Evolutionary conservation across 2,113 vertebrate species (phyloP), one percentile per base, ranked within the genome.

Genomic region (Podiceps cristatus): DNA sequence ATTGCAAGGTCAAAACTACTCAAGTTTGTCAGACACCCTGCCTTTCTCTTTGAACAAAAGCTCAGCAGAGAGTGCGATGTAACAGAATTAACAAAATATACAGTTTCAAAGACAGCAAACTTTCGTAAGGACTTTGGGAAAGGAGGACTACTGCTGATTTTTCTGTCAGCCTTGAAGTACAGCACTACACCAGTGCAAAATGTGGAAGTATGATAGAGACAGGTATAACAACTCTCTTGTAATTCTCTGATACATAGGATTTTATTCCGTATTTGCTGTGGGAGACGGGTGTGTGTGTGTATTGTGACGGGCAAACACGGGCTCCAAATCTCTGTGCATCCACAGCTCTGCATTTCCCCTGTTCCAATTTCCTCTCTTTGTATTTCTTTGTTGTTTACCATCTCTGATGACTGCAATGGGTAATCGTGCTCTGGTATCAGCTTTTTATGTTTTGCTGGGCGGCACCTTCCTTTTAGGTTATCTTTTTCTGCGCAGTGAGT

Each of bases 141-240:
- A 40, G 60, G 28, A 55, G 18, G 23, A 24, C 29, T 27, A 0
- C 58, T 0, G 3, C 45, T 56, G 53, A 12, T 31, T 33, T 14
- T 42, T 45, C 40, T 49, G 45, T 7, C 33, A 66, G 49, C 63
- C 62, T 15, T 13, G 23, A 87, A 59, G 7, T 18, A 55, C 76
- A 63, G 7, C 3, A 0, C 23, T 45, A 0, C 1, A 3, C 1
- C 0, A 2, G 28, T 37, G 60, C 53, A 49, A 18, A n/a, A 29
- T 1, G 0, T 2, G 6, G 23, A 28, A 31, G 42, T 4, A 6
- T 8, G 53, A 4, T 1, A 9, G 42, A n/a, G 35, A 15, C 1
- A 19, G 35, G 35, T 47, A 0, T 31, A 47, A 14, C 22, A 47
- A 0, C 23, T 22, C 7, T 4, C 45, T 14, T 35, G 18, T 9